Percentiles rank a stretch among this genome's conserved stretches.
phyloP scores from a whole-genome alignment of 92 coral and sea anemone genomes.

The Blastomussa wellsi region DNA sequence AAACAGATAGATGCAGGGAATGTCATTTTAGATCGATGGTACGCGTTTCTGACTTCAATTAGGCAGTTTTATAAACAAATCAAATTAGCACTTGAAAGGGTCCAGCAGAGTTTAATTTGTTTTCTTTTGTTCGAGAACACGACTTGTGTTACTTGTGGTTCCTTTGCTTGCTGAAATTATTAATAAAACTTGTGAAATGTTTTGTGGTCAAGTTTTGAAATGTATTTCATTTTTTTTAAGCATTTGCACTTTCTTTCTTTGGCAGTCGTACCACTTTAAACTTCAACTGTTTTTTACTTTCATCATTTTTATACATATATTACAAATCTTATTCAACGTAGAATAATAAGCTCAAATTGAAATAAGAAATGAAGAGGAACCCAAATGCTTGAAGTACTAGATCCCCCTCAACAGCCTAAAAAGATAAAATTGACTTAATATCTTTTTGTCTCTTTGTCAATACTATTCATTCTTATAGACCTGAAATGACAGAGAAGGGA shows the following conservation, averaged over 20 bases:
- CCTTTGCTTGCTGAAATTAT: constrained; percentile 22
- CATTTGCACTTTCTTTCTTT: background rate
- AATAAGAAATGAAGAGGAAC: too few species aligned
- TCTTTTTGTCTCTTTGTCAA: too few species aligned
- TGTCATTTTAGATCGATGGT: constrained; percentile 11
- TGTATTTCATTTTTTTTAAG: background rate
- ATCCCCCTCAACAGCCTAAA: too few species aligned
- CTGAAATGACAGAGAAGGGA: too few species aligned
- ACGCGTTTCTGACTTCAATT: constrained; percentile 14
- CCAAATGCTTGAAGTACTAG: too few species aligned
- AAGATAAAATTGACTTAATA: too few species aligned
- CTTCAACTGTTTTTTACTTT: too few species aligned
- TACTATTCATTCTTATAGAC: too few species aligned
- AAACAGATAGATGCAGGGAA: background rate
- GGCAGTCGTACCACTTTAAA: too few species aligned
- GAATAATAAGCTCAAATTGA: too few species aligned
- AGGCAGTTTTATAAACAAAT: constrained; percentile 10
- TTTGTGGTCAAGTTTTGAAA: background rate
- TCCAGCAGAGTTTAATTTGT: constrained; percentile 28
- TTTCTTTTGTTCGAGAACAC: constrained; percentile 12
- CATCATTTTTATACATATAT: too few species aligned
- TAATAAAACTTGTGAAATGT: background rate
- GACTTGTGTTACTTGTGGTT: background rate
- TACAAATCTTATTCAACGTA: too few species aligned
- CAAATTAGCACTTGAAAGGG: constrained; percentile 20